Conservation (phyloP, 2,888 invertebrate genomes). For the Incurvaria masculella region DNA sequence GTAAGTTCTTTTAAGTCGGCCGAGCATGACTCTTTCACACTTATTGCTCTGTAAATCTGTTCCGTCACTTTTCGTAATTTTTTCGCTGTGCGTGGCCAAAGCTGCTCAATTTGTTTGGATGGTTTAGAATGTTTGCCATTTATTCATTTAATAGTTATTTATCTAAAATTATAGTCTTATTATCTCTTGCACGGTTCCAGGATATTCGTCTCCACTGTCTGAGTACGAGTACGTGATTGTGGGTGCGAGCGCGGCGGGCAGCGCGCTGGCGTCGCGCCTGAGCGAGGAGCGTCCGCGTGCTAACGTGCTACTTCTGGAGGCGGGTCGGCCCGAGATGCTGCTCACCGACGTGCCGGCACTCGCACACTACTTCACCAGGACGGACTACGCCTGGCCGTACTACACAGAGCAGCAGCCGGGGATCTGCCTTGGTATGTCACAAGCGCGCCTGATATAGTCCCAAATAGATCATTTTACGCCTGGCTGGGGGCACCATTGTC, state of each 20-base stretch:
- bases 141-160: too few relatives aligned
- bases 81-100: too few relatives aligned
- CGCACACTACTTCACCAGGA: constrained; percentile 54
- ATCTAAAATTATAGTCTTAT: too few relatives aligned
- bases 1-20: too few relatives aligned
- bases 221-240: constrained; percentile 67
- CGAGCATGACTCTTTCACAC: too few relatives aligned
- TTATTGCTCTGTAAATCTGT: too few relatives aligned
- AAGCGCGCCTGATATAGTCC: too few relatives aligned
- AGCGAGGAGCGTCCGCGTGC: constrained; percentile 55
- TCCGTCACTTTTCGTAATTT: too few relatives aligned
- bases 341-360: constrained; percentile 57
- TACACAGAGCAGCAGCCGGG: constrained; percentile 57
- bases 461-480: too few relatives aligned
- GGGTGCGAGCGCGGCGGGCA: constrained; percentile 70
- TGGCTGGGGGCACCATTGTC: too few relatives aligned
- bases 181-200: constrained; percentile 20
- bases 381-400: constrained; percentile 63
- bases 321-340: constrained; percentile 48
- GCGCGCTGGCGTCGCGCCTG: constrained; percentile 66
- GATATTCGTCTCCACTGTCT: constrained; percentile 28
- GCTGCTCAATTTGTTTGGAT: too few relatives aligned
- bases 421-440: constrained; percentile 53
- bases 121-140: too few relatives aligned
- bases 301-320: constrained; percentile 64